Evolutionary conservation across 35 echinoderm and acorn worm species (phyloP).

Genomic region (Apostichopus californicus): DNA sequence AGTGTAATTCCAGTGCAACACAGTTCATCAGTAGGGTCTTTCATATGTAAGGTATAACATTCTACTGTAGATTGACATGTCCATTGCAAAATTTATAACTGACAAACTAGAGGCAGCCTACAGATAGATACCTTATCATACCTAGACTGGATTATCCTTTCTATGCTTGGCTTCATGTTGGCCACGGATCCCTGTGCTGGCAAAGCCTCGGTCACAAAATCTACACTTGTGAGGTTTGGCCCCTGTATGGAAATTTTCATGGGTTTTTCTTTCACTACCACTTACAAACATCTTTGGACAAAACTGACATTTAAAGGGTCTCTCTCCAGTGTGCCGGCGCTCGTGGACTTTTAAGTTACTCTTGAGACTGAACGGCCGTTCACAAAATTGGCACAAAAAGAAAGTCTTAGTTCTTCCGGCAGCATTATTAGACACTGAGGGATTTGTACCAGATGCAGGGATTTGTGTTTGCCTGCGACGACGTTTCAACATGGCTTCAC

Average conservation of each 20-base stretch:
- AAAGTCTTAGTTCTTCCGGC: not conserved
- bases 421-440: not conserved
- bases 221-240: slow-evolving; percentile 22
- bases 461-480: not conserved
- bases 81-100: too few species aligned
- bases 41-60: too few species aligned
- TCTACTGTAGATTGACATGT: too few species aligned
- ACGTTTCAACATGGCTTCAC: not conserved
- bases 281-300: slow-evolving; percentile 65
- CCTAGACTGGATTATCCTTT: not conserved
- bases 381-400: too few species aligned
- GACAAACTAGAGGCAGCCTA: too few species aligned
- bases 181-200: not conserved
- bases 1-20: too few species aligned
- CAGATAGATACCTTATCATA: too few species aligned
- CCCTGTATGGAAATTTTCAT: slow-evolving; percentile 14
- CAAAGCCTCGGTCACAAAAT: slow-evolving; percentile 52
- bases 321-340: too few species aligned
- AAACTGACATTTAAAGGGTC: not conserved
- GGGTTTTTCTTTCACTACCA: slow-evolving; percentile 24
- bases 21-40: too few species aligned
- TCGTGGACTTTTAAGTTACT: too few species aligned
- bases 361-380: too few species aligned
- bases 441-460: not conserved
- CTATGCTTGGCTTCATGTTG: slow-evolving; percentile 16